A percentile compares a stretch with the other conserved stretches of the same genome.
phyloP scores from a whole-genome alignment of 1,140 invertebrate species.

The Nylanderia fulva region DNA sequence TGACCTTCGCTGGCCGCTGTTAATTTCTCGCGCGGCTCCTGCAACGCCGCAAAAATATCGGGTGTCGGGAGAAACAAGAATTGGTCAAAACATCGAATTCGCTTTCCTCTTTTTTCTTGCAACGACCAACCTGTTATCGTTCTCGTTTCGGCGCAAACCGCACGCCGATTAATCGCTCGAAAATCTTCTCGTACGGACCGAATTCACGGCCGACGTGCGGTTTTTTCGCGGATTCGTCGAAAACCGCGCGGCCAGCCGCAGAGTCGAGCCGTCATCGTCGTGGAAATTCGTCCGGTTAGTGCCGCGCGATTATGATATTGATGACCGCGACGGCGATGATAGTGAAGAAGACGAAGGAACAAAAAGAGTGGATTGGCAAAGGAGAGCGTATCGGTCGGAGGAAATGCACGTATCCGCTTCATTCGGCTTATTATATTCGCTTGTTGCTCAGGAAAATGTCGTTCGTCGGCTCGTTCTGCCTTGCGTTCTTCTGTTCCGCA shows the following conservation, averaged over 20 bases:
- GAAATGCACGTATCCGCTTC: constrained; percentile 69
- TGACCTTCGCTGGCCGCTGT: constrained; percentile 67
- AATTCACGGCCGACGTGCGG: constrained; percentile 57
- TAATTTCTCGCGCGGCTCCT: constrained; percentile 69
- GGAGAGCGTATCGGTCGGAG: constrained; percentile 72
- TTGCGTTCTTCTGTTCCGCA: constrained; percentile 9
- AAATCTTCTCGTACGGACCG: constrained; percentile 59
- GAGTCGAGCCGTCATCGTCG: constrained; percentile 65
- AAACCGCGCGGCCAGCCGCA: constrained; percentile 67
- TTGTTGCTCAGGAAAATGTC: constrained; percentile 63
- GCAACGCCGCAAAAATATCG: constrained; percentile 74
- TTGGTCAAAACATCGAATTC: constrained; percentile 54
- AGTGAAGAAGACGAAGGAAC: background rate
- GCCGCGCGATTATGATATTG: constrained; percentile 69
- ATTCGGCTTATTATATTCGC: constrained; percentile 68
- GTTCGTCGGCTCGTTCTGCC: constrained; percentile 2
- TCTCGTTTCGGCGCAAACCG: constrained; percentile 68
- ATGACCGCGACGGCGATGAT: constrained; percentile 22
- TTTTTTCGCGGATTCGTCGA: constrained; percentile 65
- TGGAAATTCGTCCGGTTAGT: constrained; percentile 64
- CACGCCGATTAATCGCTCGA: constrained; percentile 73
- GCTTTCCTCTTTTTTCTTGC: constrained; percentile 64
- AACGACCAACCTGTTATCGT: constrained; percentile 63
- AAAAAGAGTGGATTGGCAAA: constrained; percentile 55
- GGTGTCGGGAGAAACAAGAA: constrained; percentile 69